Evolutionary conservation across 2,797 vertebrate genomes (phyloP).

Genomic region (Chromis chromis): DNA sequence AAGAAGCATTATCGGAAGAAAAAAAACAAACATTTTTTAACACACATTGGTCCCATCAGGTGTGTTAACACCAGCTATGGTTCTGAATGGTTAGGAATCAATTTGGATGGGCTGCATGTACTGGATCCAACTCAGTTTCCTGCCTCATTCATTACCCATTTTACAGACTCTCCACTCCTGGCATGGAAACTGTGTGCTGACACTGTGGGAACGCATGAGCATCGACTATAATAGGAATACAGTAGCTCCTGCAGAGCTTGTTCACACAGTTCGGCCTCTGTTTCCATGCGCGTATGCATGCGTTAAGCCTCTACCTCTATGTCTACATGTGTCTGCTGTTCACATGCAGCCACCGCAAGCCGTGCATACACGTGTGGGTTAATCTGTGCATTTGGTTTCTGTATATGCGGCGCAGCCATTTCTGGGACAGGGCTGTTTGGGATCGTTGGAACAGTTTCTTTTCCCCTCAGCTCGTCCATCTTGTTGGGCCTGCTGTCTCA

Average conservation of each 20-base stretch:
- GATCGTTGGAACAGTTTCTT: slow-evolving; percentile 27
- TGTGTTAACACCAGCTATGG: slow-evolving; percentile 47
- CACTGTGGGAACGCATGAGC: slow-evolving; percentile 57
- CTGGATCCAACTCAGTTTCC: slow-evolving; percentile 66
- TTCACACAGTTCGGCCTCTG: slow-evolving; percentile 51
- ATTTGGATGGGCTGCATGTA: slow-evolving; percentile 50
- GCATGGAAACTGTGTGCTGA: slow-evolving; percentile 56
- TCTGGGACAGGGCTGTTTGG: slow-evolving; percentile 13
- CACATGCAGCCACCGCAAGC: slow-evolving; percentile 25
- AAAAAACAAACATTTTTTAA: slow-evolving; percentile 40
- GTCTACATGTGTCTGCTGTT: slow-evolving; percentile 39
- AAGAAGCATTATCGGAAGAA: slow-evolving; percentile 6
- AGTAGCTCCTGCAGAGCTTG: slow-evolving; percentile 59
- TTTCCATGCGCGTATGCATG: slow-evolving; percentile 41
- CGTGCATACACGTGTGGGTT: not conserved
- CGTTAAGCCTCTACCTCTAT: slow-evolving; percentile 23
- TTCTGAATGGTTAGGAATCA: slow-evolving; percentile 51
- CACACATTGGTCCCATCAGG: slow-evolving; percentile 25
- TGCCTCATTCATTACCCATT: slow-evolving; percentile 74
- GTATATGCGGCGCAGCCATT: not conserved
- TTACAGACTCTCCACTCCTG: slow-evolving; percentile 72
- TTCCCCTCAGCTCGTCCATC: slow-evolving; percentile 53
- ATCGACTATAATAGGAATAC: slow-evolving; percentile 51
- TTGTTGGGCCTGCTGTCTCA: slow-evolving; percentile 60
- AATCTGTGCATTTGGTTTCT: not conserved